Evolutionary conservation across 2,888 invertebrate species (phyloP), one percentile per base, ranked within the genome.

Genomic region (Boloria selene): DNA sequence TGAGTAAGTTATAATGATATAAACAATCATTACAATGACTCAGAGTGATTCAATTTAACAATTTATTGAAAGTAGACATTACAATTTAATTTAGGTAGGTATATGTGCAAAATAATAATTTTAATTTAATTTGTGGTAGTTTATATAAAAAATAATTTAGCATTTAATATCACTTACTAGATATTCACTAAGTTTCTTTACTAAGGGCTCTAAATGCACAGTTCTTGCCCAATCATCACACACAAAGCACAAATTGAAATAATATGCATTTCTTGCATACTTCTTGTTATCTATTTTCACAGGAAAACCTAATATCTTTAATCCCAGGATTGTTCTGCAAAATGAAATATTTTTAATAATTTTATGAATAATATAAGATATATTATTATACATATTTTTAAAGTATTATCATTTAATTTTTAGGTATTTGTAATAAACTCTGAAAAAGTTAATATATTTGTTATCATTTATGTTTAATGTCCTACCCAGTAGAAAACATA

Each of bases 231-330:
- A 94, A 1, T 95, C 94, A 73, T 96, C 95, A 79, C 96, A 97
- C 1, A 97, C 96, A 80, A 97, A 96, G 83, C 96, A 96, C 18
- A 96, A 87, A 84, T 97, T 97, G 87, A 97, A 97, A 79, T 96
- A 96, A 79, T 95, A 95, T 13, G 96, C 95, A 84, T 97, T 97
- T 61, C 97, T 91, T 5, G 95, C 94, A 83, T 97, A 97, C 79
- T 96, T 96, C 76, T 95, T 94, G 81, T 96, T 94, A 77, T 95
- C 95, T 73, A 97, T 96, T 70, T 94, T 93, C 45, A 96, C 95
- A 0, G 97, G 97, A 83, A 95, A 96, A 0, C 96, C 96, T 52
- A 96, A 90, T 76, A 97, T 95, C 85, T 96, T 96, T 66, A 94
- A 94, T 52, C 95, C 95, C 38, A 95, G 91, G 0, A 96, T 93